phyloP scores from a whole-genome alignment of 2,888 invertebrate genomes.

The Macrosoma leucophasiata region DNA sequence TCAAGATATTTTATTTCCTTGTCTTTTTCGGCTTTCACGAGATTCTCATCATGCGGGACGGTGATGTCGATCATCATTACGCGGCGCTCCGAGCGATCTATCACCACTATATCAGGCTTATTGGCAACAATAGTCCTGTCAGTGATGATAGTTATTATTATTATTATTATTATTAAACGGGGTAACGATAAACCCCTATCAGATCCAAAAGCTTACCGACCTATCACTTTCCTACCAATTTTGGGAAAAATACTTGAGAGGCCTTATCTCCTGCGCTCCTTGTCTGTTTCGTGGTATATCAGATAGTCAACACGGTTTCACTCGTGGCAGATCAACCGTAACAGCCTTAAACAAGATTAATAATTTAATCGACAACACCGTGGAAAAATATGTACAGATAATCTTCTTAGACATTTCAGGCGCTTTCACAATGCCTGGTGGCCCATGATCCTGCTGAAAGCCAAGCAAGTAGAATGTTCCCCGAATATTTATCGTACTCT shows the following conservation, averaged over 20 bases:
- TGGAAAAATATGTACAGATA: slow-evolving; percentile 20
- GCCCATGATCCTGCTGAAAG: slow-evolving; percentile 26
- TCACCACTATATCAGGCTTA: too few relatives aligned
- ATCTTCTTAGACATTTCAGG: slow-evolving; percentile 32
- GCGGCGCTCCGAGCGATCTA: too few relatives aligned
- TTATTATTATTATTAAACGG: too few relatives aligned
- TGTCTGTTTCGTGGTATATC: slow-evolving; percentile 12
- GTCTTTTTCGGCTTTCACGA: too few relatives aligned
- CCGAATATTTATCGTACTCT: slow-evolving; percentile 28
- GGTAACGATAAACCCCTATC: slow-evolving; percentile 24
- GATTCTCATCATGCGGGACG: too few relatives aligned
- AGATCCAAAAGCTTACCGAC: slow-evolving; percentile 30
- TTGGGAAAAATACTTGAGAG: slow-evolving; percentile 34
- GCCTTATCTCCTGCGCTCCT: slow-evolving; percentile 25
- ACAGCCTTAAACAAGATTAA: slow-evolving; percentile 21
- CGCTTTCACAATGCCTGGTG: slow-evolving; percentile 33
- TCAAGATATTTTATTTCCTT: too few relatives aligned
- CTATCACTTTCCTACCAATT: slow-evolving; percentile 30
- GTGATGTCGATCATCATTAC: too few relatives aligned
- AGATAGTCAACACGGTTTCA: too few relatives aligned
- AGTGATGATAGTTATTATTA: too few relatives aligned
- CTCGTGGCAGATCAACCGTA: slow-evolving; percentile 26
- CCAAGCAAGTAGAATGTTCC: slow-evolving; percentile 13
- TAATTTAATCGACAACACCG: not conserved
- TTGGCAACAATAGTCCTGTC: too few relatives aligned